Percentiles rank a stretch among this genome's conserved stretches.
phyloP scores from a whole-genome alignment of 2,113 vertebrate genomes.

The Notarius lentiginosus region DNA sequence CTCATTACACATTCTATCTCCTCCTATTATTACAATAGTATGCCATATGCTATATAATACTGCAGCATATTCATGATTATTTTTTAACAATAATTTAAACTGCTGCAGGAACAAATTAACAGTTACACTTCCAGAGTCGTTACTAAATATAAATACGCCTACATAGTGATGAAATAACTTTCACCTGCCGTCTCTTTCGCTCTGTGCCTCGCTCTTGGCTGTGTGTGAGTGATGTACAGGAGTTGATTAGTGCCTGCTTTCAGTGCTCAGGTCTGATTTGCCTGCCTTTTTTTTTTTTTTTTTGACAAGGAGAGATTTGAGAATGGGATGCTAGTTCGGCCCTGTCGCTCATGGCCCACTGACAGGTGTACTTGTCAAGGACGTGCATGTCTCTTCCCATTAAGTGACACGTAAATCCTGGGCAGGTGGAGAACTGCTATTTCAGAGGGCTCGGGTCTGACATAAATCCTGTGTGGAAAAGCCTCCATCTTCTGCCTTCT shows the following conservation, averaged over 20 bases:
- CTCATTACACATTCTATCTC: not conserved
- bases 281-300: slow-evolving; percentile 44
- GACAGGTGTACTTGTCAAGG: slow-evolving; percentile 72
- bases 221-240: slow-evolving; percentile 59
- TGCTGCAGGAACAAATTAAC: not conserved
- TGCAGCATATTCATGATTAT: not conserved
- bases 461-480: slow-evolving; percentile 66
- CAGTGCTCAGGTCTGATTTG: slow-evolving; percentile 59
- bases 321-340: slow-evolving; percentile 51
- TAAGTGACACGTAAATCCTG: slow-evolving; percentile 70
- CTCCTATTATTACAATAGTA: not conserved
- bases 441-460: slow-evolving; percentile 64
- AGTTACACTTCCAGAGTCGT: not conserved
- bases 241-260: slow-evolving; percentile 66
- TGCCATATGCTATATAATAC: not conserved
- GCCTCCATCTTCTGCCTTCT: slow-evolving; percentile 75
- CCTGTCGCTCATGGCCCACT: slow-evolving; percentile 65
- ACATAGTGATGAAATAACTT: slow-evolving; percentile 35
- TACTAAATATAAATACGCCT: slow-evolving; percentile 36
- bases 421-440: slow-evolving; percentile 63
- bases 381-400: slow-evolving; percentile 69
- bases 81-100: not conserved
- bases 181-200: not conserved
- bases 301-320: slow-evolving; percentile 42
- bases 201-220: slow-evolving; percentile 20